Evolutionary conservation across 2,797 vertebrate species (phyloP).

Genomic region (Nyctalus aviator): DNA sequence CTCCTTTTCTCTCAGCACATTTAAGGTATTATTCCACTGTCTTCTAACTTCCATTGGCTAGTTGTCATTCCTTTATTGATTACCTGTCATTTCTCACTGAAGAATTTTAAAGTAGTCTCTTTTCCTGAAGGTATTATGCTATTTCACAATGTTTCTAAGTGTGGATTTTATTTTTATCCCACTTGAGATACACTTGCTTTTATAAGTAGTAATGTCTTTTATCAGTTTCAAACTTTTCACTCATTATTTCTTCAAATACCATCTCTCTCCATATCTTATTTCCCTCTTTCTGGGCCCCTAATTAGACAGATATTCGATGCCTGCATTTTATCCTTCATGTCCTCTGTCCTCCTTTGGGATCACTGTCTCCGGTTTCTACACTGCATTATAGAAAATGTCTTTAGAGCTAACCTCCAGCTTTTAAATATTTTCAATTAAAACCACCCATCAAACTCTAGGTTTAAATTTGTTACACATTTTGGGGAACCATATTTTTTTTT

Average conservation of each 20-base stretch:
- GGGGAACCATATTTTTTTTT: background rate
- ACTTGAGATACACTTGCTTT: background rate
- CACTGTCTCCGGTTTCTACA: background rate
- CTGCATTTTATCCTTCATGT: background rate
- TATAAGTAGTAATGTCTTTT: background rate
- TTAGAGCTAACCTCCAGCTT: background rate
- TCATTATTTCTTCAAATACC: constrained; percentile 10
- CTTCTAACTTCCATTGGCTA: background rate
- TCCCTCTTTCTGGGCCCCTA: background rate
- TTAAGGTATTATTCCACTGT: background rate
- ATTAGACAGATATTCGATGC: background rate
- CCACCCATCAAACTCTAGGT: background rate
- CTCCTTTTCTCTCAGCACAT: background rate
- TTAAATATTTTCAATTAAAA: background rate
- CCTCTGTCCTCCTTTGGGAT: background rate
- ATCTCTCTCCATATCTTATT: background rate
- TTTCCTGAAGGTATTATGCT: background rate
- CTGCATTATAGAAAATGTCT: background rate
- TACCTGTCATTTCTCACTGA: background rate
- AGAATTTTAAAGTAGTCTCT: background rate
- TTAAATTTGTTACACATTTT: background rate
- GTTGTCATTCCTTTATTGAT: background rate
- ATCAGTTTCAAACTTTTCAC: background rate
- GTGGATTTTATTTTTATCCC: background rate
- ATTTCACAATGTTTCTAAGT: background rate